Percentiles rank a stretch among this genome's conserved stretches.
Evolutionary conservation across 2,113 vertebrate genomes (phyloP).

Genomic region (Sturnira hondurensis): DNA sequence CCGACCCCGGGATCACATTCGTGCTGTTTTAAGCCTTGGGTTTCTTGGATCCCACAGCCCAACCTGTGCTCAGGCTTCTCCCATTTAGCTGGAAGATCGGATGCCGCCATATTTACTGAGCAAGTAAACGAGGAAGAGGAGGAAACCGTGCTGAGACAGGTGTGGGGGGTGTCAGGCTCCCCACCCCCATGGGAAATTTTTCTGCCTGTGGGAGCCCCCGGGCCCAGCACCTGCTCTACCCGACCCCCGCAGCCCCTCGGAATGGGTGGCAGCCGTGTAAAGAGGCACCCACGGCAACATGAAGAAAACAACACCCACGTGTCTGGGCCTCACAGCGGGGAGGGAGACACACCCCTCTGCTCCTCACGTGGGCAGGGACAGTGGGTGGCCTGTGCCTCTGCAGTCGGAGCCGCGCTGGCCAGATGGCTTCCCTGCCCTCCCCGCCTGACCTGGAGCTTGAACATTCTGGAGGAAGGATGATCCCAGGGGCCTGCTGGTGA

Average conservation of each 20-base stretch:
- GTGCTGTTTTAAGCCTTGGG: background rate
- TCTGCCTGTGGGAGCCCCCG: background rate
- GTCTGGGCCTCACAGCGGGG: background rate
- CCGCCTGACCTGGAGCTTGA: background rate
- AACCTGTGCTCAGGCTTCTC: background rate
- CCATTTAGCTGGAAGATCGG: background rate
- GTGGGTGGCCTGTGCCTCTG: rapidly evolving
- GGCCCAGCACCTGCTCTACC: background rate
- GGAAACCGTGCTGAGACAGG: rapidly evolving
- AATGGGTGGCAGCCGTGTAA: background rate
- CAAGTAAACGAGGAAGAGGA: rapidly evolving
- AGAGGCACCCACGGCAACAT: background rate
- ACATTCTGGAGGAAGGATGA: background rate
- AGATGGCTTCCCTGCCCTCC: background rate
- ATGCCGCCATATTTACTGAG: background rate
- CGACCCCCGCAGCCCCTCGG: background rate
- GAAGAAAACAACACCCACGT: background rate
- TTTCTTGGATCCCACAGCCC: background rate
- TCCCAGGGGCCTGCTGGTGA: background rate
- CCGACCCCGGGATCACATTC: rapidly evolving
- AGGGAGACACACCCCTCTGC: background rate
- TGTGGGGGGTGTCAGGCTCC: background rate
- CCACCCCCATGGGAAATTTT: background rate
- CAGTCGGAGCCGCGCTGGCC: background rate
- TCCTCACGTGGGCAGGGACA: background rate